A percentile compares a stretch with the other conserved stretches of the same genome.
These are phyloP conservation scores for Pseudotriccus pelzelni DNA, from an alignment of 2,797 vertebrate genomes.

Conservation along the genomic window DNA sequence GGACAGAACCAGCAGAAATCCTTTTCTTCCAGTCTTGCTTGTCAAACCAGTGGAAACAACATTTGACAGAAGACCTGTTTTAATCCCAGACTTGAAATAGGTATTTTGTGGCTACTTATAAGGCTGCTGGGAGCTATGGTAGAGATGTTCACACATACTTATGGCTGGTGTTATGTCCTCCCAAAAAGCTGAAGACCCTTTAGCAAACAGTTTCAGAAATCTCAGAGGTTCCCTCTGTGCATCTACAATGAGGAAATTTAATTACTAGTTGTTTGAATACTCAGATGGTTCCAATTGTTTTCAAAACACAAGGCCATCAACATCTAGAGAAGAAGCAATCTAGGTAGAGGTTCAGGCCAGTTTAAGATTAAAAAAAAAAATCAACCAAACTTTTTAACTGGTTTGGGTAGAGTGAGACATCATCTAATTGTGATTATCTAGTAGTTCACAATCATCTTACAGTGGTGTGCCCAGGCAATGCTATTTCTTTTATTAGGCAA, in stretches of 20 bases:
- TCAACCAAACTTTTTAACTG: fast-evolving
- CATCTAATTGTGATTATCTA: not conserved
- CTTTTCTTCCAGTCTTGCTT: not conserved
- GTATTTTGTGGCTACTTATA: not conserved
- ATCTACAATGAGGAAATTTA: not conserved
- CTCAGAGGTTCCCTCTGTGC: not conserved
- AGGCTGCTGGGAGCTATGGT: not conserved
- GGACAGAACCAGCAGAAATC: not conserved
- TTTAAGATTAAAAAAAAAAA: not conserved
- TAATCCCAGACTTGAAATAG: not conserved
- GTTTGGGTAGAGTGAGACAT: not conserved
- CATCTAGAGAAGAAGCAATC: not conserved
- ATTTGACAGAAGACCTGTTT: not conserved
- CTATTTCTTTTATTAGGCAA: not conserved
- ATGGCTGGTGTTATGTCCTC: not conserved
- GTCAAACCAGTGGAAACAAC: not conserved
- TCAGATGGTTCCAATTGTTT: not conserved
- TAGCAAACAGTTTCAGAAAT: not conserved
- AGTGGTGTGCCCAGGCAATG: not conserved
- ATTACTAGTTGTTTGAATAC: not conserved
- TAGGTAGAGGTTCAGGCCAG: not conserved
- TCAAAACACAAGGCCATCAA: not conserved
- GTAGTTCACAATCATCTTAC: not conserved
- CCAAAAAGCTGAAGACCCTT: not conserved
- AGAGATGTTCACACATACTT: not conserved